Evolutionary conservation across 92 coral and sea anemone genomes (phyloP), one percentile per base, ranked within the genome.

Genomic region (Siderastrea siderea): DNA sequence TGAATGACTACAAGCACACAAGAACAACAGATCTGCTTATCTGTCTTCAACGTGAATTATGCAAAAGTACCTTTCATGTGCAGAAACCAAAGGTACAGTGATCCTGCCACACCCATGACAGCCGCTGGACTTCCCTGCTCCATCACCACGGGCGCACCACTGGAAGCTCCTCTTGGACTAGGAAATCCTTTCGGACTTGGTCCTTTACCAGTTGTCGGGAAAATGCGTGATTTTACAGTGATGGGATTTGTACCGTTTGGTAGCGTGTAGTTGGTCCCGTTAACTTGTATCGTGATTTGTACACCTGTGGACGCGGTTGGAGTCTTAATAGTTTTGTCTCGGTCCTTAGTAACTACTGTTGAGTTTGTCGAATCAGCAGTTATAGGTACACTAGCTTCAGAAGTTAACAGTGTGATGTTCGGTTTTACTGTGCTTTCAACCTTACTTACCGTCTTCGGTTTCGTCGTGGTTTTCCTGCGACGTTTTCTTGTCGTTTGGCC

Each of bases 41-140:
- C 38, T 26, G 38, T 26, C 38, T 26, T 55, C 63, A 16, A 2
- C 38, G 17, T 63, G 2, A 44, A 7, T 2, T 68, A 7, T 12
- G 6, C 46, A 13, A 54, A 52, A 57, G 48, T 53, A 93, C 96
- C 96, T 82, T 92, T 86, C 80, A 93, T 78, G 59, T 93, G 96
- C 47, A 93, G 93, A 76, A 93, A 90, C 96, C 90, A 93, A 59
- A 93, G 65, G 62, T 90, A 90, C 68, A 93, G 81, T 54, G 87
- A 77, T 43, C 96, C 96, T 49, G 96, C 82, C 50, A 86, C 61
- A 51, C 93, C 90, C 84, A 86, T 87, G 45, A n/a, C 73, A 49
- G 84, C 77, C 67, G 82, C 86, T 67, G 69, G 83, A 71, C 88
- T 81, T 82, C 84, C 82, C 78, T 70, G 88, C 54, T 59, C 85